Evolutionary conservation across 2,797 vertebrate species (phyloP), one percentile per base, ranked within the genome.

Genomic region (Malacoctenus gilli): DNA sequence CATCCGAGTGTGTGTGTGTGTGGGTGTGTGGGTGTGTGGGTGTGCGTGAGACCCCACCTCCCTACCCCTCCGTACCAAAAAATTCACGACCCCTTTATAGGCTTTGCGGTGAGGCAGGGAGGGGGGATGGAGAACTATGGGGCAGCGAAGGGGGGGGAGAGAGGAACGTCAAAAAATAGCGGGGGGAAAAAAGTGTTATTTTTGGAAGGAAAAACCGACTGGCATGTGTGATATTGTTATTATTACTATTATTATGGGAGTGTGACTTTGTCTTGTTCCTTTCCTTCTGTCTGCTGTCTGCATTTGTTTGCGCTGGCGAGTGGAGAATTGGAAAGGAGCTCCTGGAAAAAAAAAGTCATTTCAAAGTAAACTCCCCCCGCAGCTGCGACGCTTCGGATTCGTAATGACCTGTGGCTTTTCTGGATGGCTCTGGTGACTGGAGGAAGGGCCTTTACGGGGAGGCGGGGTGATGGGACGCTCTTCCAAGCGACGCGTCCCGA

Each of bases 51-150:
- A n/a, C 51, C 49, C 55, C 41, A 16, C 28, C 20, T 18, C 39
- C 39, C 32, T 12, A 21, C 21, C 12, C 23, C 8, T 23, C 22
- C 15, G 23, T 30, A 13, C 19, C 20, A 2, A 28, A 82, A 83
- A 82, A 82, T 60, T 55, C 55, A 59, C 36, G 52, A 68, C 59
- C 73, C 68, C 59, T 79, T 81, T 77, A 75, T 51, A 71, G 68
- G 72, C 55, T 81, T 74, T 71, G 66, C 53, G 59, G 74, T 72
- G 54, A 41, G 32, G 46, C 59, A 57, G 58, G 66, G 63, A 67
- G 63, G 71, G 58, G n/a, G 44, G 31, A 39, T 14, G 10, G 37
- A 40, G 53, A 46, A 15, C n/a, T 23, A 16, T 28, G 15, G n/a
- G 20, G 16, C 35, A 11, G 12, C 22, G 18, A 28, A 12, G 14